Conservation (phyloP, 2,888 invertebrate species). For the Cryptops parisi region DNA sequence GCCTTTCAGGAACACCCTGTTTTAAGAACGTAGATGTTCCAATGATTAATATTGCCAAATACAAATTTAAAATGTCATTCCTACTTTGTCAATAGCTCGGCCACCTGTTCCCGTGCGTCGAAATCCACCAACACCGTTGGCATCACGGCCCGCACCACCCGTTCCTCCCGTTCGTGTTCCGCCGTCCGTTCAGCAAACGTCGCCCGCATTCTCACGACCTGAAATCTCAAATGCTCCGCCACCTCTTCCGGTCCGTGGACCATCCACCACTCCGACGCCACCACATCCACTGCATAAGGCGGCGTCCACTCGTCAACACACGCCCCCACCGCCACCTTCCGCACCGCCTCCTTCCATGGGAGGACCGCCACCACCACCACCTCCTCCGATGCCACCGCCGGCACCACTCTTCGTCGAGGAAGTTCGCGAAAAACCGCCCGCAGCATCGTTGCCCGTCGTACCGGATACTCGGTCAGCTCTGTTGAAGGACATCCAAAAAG, state of each 20-base stretch:
- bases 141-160: constrained; percentile 17
- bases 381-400: constrained; percentile 22
- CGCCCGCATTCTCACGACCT: too few species aligned
- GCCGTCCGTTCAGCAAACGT: too few species aligned
- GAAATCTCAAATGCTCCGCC: too few species aligned
- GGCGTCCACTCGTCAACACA: constrained; percentile 16
- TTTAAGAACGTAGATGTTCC: too few species aligned
- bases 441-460: neutral
- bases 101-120: constrained; percentile 9
- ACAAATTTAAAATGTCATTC: constrained; percentile 16
- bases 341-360: constrained; percentile 19
- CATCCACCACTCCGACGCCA: constrained; percentile 23
- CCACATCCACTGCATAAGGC: constrained; percentile 23
- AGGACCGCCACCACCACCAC: constrained; percentile 22
- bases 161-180: constrained; percentile 12
- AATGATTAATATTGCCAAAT: too few species aligned
- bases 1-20: too few species aligned
- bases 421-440: neutral
- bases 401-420: too few species aligned
- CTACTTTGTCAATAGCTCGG: constrained; percentile 13
- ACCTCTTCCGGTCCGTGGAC: constrained; percentile 21
- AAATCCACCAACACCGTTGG: constrained; percentile 17
- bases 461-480: constrained; percentile 32
- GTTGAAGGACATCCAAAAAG: constrained; percentile 71
- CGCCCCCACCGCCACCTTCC: constrained; percentile 23